Percentiles rank a stretch among this genome's conserved stretches.
These are phyloP conservation scores for Hyperoplus lanceolatus DNA, from an alignment of 2,797 vertebrate species.

Conservation along the genomic window DNA sequence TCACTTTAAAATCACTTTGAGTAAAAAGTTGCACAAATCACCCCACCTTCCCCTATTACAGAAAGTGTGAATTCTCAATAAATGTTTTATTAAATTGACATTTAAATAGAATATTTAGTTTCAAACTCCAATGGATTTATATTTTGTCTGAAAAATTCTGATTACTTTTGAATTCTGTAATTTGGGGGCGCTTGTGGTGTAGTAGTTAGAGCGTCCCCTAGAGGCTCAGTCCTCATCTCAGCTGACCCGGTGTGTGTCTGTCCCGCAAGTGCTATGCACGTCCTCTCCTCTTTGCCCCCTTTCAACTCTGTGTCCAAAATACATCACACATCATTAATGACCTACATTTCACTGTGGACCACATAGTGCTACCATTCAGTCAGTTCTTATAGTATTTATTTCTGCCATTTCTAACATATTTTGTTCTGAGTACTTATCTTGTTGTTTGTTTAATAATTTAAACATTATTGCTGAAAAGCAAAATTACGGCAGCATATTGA, in stretches of 20 bases:
- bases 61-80: constrained; percentile 43
- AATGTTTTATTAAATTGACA: background rate
- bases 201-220: no score
- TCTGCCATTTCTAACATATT: background rate
- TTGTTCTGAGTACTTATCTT: background rate
- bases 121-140: background rate
- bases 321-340: background rate
- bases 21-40: no score
- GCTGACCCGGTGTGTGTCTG: no score
- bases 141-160: background rate
- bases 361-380: background rate
- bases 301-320: no score
- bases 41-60: no score
- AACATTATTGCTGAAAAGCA: background rate
- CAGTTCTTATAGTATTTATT: background rate
- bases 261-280: no score
- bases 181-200: background rate
- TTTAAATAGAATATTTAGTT: constrained; percentile 2
- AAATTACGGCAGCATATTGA: no score
- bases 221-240: no score
- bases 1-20: no score
- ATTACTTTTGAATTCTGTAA: background rate
- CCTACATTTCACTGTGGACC: background rate
- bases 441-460: background rate
- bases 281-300: no score